Evolutionary conservation across 2,888 invertebrate genomes (phyloP).

Genomic region (Margaritifera margaritifera): DNA sequence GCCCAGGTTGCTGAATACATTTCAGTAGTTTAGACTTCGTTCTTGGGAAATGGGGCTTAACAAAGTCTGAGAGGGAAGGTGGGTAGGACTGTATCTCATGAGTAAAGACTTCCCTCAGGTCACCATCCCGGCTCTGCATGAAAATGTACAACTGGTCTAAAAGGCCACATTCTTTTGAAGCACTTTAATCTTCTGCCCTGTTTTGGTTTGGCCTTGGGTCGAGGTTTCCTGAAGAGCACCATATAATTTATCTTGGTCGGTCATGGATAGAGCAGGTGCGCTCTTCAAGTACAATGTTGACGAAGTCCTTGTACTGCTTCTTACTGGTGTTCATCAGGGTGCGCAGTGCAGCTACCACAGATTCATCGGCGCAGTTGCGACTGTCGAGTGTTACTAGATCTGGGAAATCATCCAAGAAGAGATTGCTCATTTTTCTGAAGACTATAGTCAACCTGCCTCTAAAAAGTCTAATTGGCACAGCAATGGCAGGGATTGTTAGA

Average conservation of each 20-base stretch:
- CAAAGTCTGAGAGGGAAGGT: no score
- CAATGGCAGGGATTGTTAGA: background rate
- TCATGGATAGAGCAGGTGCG: no score
- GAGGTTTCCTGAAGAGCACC: no score
- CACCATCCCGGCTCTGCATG: no score
- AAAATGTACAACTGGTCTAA: no score
- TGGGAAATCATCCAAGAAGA: background rate
- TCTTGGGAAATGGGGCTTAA: background rate
- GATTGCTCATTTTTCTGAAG: background rate
- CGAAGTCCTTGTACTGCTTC: background rate
- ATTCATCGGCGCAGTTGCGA: background rate
- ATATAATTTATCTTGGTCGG: no score
- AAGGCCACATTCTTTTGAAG: conserved; percentile 22
- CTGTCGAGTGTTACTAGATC: no score
- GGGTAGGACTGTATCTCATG: conserved; percentile 10
- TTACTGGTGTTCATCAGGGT: background rate
- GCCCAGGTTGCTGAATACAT: no score
- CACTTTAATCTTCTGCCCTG: no score
- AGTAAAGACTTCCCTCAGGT: conserved; percentile 22
- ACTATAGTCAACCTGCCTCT: background rate
- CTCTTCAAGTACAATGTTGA: no score
- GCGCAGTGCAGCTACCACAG: background rate
- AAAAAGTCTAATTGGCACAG: no score
- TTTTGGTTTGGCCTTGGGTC: background rate
- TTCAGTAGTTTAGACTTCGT: background rate